Evolutionary conservation across 2,797 vertebrate species (phyloP), one percentile per base, ranked within the genome.

Genomic region (Clamator glandarius): DNA sequence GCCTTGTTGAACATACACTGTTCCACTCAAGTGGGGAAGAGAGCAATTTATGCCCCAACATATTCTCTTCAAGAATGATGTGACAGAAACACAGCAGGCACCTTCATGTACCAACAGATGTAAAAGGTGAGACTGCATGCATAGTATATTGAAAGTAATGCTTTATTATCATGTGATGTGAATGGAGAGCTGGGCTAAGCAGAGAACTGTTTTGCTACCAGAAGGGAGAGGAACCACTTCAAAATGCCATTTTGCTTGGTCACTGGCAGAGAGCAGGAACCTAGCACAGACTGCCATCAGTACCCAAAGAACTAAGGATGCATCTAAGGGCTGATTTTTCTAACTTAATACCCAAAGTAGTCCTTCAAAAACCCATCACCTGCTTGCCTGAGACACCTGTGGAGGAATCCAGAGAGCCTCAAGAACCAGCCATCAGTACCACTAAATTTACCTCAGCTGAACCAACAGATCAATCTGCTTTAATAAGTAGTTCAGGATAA

Each of bases 211-310:
- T 80, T 41, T 59, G 63, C 23, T 18, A 25, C 28, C 55, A 91
- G 42, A 68, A 89, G 44, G 33, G 88, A 58, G 29, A 76, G 28
- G 11, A 87, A n/a, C 7, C 36, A 29, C 59, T 24, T n/a, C 0
- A 0, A 93, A 84, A 84, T 17, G 9, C 21, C 42, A 19, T 21
- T 73, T 44, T 8, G 4, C 5, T 54, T 2, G 0, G 13, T 17
- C 79, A 54, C 8, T 25, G 21, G 31, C 42, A 83, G 25, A 61
- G 13, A 59, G 24, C 26, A 78, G 51, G n/a, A 54, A 85, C 16
- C 41, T 1, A 51, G 21, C 0, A 0, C 12, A 50, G 44, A 46
- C 26, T 87, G 75, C 36, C 36, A 46, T 11, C 23, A 35, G 23
- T 35, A 48, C 5, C 11, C 10, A 2, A 75, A 58, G 42, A 84